Percentiles rank a stretch among this genome's conserved stretches.
These are phyloP conservation scores for Pentamera pediparva DNA, from an alignment of 53 echinoderm and acorn worm species.

Conservation along the genomic window DNA sequence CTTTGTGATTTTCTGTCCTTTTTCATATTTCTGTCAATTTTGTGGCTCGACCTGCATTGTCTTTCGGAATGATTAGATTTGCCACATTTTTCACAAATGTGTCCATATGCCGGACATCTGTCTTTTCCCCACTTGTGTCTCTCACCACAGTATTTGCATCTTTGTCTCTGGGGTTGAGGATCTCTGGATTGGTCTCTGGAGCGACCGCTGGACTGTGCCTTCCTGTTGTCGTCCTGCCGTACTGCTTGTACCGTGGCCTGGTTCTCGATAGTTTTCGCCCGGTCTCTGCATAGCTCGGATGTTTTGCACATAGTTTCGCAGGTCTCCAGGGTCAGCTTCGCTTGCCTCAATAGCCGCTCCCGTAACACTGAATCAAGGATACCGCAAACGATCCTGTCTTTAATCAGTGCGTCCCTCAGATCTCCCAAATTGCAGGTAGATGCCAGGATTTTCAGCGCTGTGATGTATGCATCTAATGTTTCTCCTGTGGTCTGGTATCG, in stretches of 20 bases:
- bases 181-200: too few relatives aligned
- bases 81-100: background rate
- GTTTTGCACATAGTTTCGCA: background rate
- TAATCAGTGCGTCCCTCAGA: conserved; percentile 26
- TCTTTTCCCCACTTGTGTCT: conserved; percentile 49
- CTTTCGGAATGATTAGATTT: conserved; percentile 36
- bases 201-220: too few relatives aligned
- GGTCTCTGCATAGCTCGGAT: conserved; percentile 4
- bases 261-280: background rate
- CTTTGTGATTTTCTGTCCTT: too few relatives aligned
- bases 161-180: background rate
- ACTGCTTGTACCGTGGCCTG: background rate
- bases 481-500: background rate
- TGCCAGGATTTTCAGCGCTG: conserved; percentile 33
- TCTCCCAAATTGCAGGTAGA: conserved; percentile 37
- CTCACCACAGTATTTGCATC: conserved; percentile 50
- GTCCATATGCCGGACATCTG: conserved; percentile 44
- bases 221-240: too few relatives aligned
- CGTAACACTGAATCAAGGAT: background rate
- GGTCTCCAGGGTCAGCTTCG: background rate
- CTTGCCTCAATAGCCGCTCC: background rate
- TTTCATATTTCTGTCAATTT: too few relatives aligned
- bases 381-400: conserved; percentile 36
- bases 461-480: conserved; percentile 10
- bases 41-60: conserved; percentile 16